Evolutionary conservation across 2,113 vertebrate genomes (phyloP), one percentile per base, ranked within the genome.

Genomic region (Eretmochelys imbricata): DNA sequence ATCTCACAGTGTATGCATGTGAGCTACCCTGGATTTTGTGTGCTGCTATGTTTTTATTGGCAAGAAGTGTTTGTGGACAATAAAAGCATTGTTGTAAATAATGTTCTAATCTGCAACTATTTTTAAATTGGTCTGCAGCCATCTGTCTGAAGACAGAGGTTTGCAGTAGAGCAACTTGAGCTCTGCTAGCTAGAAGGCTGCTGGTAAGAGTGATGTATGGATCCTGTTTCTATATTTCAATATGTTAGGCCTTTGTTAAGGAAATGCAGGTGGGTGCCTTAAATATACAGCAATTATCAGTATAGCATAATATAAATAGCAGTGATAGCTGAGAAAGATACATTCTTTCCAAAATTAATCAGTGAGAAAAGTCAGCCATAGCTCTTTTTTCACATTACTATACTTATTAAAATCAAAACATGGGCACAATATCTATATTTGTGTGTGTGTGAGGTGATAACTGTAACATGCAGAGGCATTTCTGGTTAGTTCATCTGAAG

Each of bases 381-480:
- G 11, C 4, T 22, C 31, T 69, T 22, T 20, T 4, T 0, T 16
- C 0, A 38, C 57, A 14, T 42, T n/a, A 2, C 9, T 19, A 24
- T 8, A 35, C 24, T 88, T 90, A 29, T 27, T 82, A 72, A 8
- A 24, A 0, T 53, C 13, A 3, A 76, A 75, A 27, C 11, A 51
- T 2, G 2, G 5, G 0, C 2, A 2, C 0, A 35, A 10, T 2
- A 10, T 72, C 19, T 72, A 10, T 69, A 17, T n/a, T 35, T 69
- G 62, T 2, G 4, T 1, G 4, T 1, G 0, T 1, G 1, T 1
- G 53, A 9, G 51, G 51, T 54, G 65, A 38, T 53, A 76, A 20
- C 0, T 4, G 49, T 19, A 69, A 53, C 84, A 85, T 84, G 13
- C 69, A 11, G 62, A 72, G 82, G 3, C 24, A 48, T 9, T 8